Base-by-base conservation (phyloP, 2,113 vertebrate species). In the Fukomys damarensis region DNA sequence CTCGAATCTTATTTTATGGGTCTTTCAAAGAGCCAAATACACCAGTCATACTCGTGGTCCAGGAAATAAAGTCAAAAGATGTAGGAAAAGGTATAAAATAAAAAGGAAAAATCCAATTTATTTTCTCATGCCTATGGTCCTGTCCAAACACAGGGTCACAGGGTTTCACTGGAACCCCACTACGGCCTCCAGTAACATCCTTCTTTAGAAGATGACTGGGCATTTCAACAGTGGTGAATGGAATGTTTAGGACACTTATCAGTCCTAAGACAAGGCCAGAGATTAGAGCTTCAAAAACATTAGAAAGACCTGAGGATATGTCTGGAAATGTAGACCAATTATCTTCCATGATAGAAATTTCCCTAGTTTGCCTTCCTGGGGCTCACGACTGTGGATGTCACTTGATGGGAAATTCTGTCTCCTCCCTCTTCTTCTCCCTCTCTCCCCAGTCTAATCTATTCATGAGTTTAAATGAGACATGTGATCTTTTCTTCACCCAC, bases 31-130 rank as follows among this genome's bases (percentile, higher is more conserved):
- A 86, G 72, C 19, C 63, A 94, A 65, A 70, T 86, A 59, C 68
- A 35, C 38, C 28, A 72, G 32, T 61, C 41, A 26, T 70, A 14
- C 35, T 77, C 76, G 17, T 93, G 43, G 74, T 13, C n/a, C 43
- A 58, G 28, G 8, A 86, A 94, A 88, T 52, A 72, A 79, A 81
- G 70, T 91, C 63, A 63, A 65, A 95, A 93, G 82, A 68, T 56
- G 70, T 13, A 13, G 63, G 17, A 54, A 82, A 70, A 83, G 5
- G 7, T 59, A 66, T 91, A 91, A 74, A 74, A 61, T 4, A 41
- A 12, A 63, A 38, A 58, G 26, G 56, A 46, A 90, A 83, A 77
- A 13, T 92, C 30, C 17, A 70, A 93, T 26, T 3, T 10, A 35
- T 80, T 43, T 61, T 76, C 68, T 68, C 46, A 8, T 63, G 16